Percentiles rank a stretch among this genome's conserved stretches.
Conservation (phyloP, 1,140 invertebrate genomes). For the Eurosta solidaginis region DNA sequence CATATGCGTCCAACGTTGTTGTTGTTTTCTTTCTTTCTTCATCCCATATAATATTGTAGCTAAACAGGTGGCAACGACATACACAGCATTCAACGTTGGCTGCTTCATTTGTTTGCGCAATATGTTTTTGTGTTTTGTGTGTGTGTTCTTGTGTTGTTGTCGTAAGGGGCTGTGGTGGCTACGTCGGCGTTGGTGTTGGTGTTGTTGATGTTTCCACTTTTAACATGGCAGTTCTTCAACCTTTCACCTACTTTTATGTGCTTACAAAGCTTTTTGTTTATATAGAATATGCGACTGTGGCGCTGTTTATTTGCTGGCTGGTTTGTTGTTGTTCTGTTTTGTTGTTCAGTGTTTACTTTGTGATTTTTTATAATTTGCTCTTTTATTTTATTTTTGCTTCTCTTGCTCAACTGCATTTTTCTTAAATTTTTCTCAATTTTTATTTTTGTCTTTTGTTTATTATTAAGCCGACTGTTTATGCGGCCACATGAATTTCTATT, state of each 20-base stretch:
- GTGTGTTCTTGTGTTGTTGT: not conserved
- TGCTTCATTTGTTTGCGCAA: not conserved
- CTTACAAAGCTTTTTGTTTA: conserved; percentile 17
- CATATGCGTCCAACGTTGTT: not conserved
- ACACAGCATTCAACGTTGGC: not conserved
- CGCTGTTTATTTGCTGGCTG: too few relatives aligned
- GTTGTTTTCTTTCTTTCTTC: not conserved
- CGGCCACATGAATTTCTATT: not conserved
- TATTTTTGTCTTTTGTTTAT: not conserved
- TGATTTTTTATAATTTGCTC: not conserved
- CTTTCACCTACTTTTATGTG: conserved; percentile 21
- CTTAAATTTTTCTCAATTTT: not conserved
- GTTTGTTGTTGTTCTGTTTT: not conserved
- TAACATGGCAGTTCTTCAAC: conserved; percentile 27
- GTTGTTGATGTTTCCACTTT: conserved; percentile 11
- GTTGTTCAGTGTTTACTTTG: not conserved
- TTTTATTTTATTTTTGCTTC: not conserved
- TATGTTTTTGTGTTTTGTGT: not conserved
- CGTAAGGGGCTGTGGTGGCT: not conserved
- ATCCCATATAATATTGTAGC: not conserved
- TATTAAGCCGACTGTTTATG: not conserved
- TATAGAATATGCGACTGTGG: not conserved
- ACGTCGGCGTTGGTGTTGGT: not conserved
- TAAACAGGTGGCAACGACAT: conserved; percentile 15
- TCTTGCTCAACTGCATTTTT: conserved; percentile 18